Evolutionary conservation across 2,113 vertebrate genomes (phyloP), one percentile per base, ranked within the genome.

Genomic region (Anolis sagrei): DNA sequence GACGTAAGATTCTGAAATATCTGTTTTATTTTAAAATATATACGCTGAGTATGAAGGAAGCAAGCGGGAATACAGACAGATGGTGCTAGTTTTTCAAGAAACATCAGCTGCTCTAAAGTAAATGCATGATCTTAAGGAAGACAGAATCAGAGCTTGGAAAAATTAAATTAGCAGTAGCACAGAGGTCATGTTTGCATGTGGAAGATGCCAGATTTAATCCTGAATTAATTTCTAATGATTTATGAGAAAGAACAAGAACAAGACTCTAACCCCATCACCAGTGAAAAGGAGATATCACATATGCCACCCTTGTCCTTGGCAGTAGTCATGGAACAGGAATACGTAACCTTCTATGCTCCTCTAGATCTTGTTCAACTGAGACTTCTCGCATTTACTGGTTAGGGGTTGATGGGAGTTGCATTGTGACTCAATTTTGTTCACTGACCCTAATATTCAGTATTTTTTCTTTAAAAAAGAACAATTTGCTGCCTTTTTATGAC

Each of bases 41-140:
- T 32, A 73, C 18, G 34, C 36, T 48, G 21, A 62, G 76, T 5
- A 36, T 79, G 36, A 14, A 23, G 44, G n/a, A 64, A 81, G 76
- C 54, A 62, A 23, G 48, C 27, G n/a, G n/a, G 6, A 29, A n/a
- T 29, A 14, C 75, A 19, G 29, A 66, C 78, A 79, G 73, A 76
- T 84, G 73, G 82, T 25, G n/a, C 21, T 76, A 66, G 19, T 62
- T 68, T 54, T 77, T 34, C 68, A 81, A 84, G 75, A n/a, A 77
- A 21, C 64, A 51, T 29, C 25, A 27, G 23, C 29, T 68, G 25
- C 29, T 29, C 64, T 68, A 68, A 68, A 27, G 64, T 27, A 68
- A 68, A 18, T 64, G 18, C 7, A 18, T 64, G 62, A 25, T 68
- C 64, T 68, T 68, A 10, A 29, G 23, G 29, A 68, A 68, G 16